Percentiles rank a stretch among this genome's conserved stretches.
Conservation (phyloP, 2,888 invertebrate genomes). For the Rhamphomyia laevipes region DNA sequence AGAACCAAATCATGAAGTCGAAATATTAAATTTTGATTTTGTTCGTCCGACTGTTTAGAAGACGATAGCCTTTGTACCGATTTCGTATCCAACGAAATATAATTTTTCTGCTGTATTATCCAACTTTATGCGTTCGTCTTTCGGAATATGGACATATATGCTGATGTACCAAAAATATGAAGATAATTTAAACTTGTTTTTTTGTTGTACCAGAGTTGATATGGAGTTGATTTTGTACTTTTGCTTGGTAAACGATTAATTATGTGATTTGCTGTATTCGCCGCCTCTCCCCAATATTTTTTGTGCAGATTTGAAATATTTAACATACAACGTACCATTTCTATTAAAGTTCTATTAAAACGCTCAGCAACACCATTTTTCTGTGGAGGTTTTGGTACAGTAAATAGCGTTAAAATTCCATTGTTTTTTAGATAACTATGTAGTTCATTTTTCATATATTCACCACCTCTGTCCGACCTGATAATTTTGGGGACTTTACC, state of each 20-base stretch:
- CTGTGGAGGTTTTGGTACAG: slow-evolving; percentile 18
- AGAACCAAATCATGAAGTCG: no score
- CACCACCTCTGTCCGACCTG: slow-evolving; percentile 13
- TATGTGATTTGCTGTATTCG: slow-evolving; percentile 3
- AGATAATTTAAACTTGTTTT: slow-evolving; percentile 5
- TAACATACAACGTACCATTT: slow-evolving; percentile 19
- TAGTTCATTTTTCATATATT: slow-evolving; percentile 17
- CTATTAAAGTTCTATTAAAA: slow-evolving; percentile 14
- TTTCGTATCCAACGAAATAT: slow-evolving; percentile 13
- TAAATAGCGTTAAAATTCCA: slow-evolving; percentile 17
- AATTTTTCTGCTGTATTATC: slow-evolving; percentile 8
- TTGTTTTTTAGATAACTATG: slow-evolving; percentile 14
- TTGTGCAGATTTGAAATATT: background rate
- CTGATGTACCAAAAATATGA: slow-evolving; percentile 5
- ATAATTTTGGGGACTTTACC: slow-evolving; percentile 2
- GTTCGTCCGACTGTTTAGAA: background rate
- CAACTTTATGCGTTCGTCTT: slow-evolving; percentile 11
- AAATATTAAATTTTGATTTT: slow-evolving; percentile 8
- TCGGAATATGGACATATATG: slow-evolving; percentile 9
- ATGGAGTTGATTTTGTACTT: slow-evolving; percentile 7
- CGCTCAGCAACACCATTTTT: slow-evolving; percentile 21
- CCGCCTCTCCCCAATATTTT: slow-evolving; percentile 2
- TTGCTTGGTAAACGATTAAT: slow-evolving; percentile 1
- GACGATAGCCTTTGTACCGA: no score
- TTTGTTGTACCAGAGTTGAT: slow-evolving; percentile 11